Base-by-base conservation (phyloP, 2,797 vertebrate genomes). In the Fratercula arctica region DNA sequence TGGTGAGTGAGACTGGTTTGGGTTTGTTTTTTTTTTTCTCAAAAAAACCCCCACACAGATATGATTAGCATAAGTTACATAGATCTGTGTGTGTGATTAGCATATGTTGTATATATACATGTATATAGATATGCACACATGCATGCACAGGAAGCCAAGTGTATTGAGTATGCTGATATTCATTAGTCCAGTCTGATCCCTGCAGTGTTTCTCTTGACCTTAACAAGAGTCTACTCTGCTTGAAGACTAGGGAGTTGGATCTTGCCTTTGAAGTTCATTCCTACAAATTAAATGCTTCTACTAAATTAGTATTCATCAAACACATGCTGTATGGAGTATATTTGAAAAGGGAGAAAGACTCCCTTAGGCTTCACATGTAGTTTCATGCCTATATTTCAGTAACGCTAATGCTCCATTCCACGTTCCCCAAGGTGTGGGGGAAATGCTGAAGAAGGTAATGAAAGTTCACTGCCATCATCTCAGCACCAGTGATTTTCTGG, bases 201-300 rank as follows among this genome's bases (percentile, higher is more conserved):
- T 45, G n/a, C 4, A 3, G 46, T 81, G 43, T 72, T 91, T 88
- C 46, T 81, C 74, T 64, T 87, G 56, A 68, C 69, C 41, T 66
- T 60, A 86, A 25, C 57, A n/a, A 50, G 69, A 66, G 12, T 14
- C 46, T 87, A 2, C 26, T 85, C 31, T 72, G 57, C 46, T 2
- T 68, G 69, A 90, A 61, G 67, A 76, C 9, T 10, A 43, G 13
- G 9, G 73, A 68, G 17, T 78, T 4, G 1, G 13, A 56, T 68
- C 66, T 86, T 84, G 48, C 79, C 61, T 94, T 90, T 88, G 66
- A 85, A 81, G n/a, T 86, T 78, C 50, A 54, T 90, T 91, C 39
- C 33, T 80, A 24, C 73, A 68, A 86, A 90, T 84, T 83, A 90
- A 94, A 78, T 66, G 66, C 45, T 75, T 84, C 63, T 95, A 1